Percentiles rank a stretch among this genome's conserved stretches.
phyloP scores from a whole-genome alignment of 2,113 vertebrate species.

The Rynchops niger region DNA sequence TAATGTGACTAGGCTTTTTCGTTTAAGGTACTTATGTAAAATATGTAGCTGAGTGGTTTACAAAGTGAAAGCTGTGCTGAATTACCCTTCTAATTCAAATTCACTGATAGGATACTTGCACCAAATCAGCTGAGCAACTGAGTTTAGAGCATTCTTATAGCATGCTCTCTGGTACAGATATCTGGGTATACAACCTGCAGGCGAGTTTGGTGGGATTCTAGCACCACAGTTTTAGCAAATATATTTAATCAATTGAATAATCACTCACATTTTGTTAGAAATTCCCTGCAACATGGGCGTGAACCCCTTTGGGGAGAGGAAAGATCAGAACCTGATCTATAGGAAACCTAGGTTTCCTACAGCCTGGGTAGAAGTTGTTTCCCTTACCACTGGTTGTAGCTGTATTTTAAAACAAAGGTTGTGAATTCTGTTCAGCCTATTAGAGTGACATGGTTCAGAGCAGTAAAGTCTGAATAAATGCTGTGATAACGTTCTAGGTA shows the following conservation, averaged over 20 bases:
- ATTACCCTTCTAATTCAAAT: not conserved
- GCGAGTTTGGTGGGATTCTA: not conserved
- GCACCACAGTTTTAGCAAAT: fast-evolving
- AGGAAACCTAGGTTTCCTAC: fast-evolving
- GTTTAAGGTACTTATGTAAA: not conserved
- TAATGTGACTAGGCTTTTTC: not conserved
- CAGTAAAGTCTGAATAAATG: not conserved
- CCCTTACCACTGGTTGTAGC: not conserved
- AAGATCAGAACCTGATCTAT: not conserved
- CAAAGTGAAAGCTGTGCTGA: not conserved
- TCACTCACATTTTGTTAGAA: not conserved
- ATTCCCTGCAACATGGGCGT: not conserved
- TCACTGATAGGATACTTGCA: not conserved
- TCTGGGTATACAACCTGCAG: not conserved
- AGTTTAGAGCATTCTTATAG: not conserved
- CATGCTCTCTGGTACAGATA: not conserved
- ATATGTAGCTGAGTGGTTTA: not conserved
- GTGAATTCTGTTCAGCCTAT: fast-evolving
- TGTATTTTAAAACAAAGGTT: not conserved
- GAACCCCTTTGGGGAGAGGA: not conserved
- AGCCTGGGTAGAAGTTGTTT: fast-evolving
- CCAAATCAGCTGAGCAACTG: not conserved
- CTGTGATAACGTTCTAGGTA: not conserved
- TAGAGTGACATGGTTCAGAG: not conserved
- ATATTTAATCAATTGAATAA: not conserved